Evolutionary conservation across 2,797 vertebrate genomes (phyloP).

Genomic region (Sorex maritimensis): DNA sequence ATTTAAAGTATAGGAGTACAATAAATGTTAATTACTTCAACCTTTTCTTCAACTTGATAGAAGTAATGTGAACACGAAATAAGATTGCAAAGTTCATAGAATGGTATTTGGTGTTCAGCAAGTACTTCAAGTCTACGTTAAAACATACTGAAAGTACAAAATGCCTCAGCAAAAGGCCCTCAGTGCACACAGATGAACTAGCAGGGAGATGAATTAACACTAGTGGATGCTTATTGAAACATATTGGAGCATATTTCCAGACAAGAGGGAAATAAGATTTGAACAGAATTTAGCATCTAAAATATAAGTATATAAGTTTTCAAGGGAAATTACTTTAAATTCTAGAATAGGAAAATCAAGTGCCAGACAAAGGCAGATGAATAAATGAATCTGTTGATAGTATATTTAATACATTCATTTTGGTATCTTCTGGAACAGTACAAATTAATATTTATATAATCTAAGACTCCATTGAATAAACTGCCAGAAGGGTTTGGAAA

Average conservation of each 20-base stretch:
- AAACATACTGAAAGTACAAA: background rate
- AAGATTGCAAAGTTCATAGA: slow-evolving; percentile 11
- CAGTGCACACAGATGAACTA: background rate
- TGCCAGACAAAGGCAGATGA: background rate
- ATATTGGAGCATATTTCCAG: background rate
- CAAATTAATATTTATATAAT: too few species aligned
- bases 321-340: background rate
- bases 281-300: background rate
- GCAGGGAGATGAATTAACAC: background rate
- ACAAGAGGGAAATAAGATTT: background rate
- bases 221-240: background rate
- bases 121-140: background rate
- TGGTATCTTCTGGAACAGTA: too few species aligned
- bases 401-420: too few species aligned
- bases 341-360: background rate
- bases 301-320: background rate
- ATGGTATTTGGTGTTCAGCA: background rate
- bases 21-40: slow-evolving; percentile 36
- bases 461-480: too few species aligned
- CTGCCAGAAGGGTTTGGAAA: too few species aligned
- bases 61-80: background rate
- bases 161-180: background rate
- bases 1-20: background rate
- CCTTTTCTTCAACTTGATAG: slow-evolving; percentile 17
- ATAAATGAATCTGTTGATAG: too few species aligned